Evolutionary conservation across 2,113 vertebrate genomes (phyloP).

Genomic region (Microcebus murinus): DNA sequence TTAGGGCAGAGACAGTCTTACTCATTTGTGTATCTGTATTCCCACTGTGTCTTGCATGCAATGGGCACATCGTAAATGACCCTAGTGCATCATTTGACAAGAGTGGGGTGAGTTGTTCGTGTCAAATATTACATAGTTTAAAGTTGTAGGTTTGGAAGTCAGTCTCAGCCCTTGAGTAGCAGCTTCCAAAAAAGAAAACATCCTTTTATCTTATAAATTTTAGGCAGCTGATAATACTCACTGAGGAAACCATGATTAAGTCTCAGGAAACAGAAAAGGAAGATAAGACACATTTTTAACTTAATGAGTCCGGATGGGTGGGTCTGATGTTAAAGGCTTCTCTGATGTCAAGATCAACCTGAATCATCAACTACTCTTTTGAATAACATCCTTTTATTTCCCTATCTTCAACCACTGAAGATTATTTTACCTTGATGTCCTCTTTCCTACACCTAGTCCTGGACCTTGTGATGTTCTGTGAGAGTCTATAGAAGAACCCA

Average conservation of each 20-base stretch:
- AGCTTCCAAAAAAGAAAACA: constrained; percentile 35
- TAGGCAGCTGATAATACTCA: constrained; percentile 14
- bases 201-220: constrained; percentile 9
- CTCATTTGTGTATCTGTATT: neutral
- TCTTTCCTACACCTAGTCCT: neutral
- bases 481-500: neutral
- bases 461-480: neutral
- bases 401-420: neutral
- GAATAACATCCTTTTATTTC: constrained; percentile 56
- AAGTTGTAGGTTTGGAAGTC: neutral
- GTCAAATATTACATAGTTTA: neutral
- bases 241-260: constrained; percentile 63
- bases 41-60: neutral
- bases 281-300: constrained; percentile 56
- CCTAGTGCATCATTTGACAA: neutral
- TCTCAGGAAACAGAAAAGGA: constrained; percentile 72
- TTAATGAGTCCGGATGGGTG: constrained; percentile 70
- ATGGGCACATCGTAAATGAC: neutral
- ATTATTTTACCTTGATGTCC: neutral
- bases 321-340: neutral
- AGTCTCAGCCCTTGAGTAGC: neutral
- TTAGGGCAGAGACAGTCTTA: neutral
- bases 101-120: neutral
- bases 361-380: constrained; percentile 38
- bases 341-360: constrained; percentile 54